Evolutionary conservation across 2,113 vertebrate genomes (phyloP), one percentile per base, ranked within the genome.

Genomic region (Cebidichthys violaceus): DNA sequence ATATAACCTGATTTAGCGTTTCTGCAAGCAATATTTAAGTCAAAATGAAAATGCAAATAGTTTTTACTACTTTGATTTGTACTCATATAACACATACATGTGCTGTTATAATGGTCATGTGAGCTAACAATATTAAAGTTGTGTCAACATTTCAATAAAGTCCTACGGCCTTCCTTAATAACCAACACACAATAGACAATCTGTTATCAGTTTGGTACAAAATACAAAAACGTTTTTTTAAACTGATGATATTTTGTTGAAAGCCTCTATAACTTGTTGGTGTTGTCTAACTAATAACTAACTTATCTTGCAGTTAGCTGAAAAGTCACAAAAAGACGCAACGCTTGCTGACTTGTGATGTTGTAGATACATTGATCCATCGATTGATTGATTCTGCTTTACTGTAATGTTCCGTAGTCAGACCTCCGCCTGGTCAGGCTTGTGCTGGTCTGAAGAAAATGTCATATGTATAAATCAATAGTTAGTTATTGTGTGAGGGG

Each of bases 381-480:
- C 37, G 43, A 75, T 35, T 64, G 7, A 65, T 57, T 5, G 22
- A 54, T 55, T 43, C 3, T 20, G 7, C 47, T 24, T 65, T n/a
- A 52, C 22, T 69, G 29, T 50, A 22, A 17, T 29, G n/a, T 47
- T 59, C 39, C 61, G 37, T 24, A 71, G 37, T 20, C 29, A 70
- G 55, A 66, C 41, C 35, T 43, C 27, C 55, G n/a, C 35, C 24
- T 37, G 27, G 24, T 74, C 70, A 29, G 35, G 6, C 59, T 17
- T 2, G 9, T 55, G 9, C 45, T 45, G 61, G 18, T 60, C 39
- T 60, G 20, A 45, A 73, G 47, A 41, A 75, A 78, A 83, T 64
- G 39, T 50, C 45, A 74, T 70, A 31, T 2, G 27, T 27, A 73
- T 33, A 55, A 71, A 70, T 83, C 61, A 66, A 74, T 43, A 60